Evolutionary conservation across 2,797 vertebrate genomes (phyloP).

Genomic region (Hypotaenidia philippensis): DNA sequence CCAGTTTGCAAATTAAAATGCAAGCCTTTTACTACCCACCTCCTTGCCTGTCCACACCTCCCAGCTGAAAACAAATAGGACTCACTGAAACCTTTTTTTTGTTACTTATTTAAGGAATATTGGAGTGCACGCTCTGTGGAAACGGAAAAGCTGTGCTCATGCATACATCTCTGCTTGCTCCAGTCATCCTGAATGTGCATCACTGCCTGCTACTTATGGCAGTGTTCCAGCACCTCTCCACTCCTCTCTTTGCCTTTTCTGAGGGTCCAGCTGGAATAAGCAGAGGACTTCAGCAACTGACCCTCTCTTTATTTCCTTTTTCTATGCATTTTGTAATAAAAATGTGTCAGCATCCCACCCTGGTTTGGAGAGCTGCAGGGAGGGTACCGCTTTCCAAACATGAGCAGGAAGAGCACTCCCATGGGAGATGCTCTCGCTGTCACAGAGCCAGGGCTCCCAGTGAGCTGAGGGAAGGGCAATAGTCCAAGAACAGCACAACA

Average conservation of each 20-base stretch:
- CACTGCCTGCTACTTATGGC: neutral
- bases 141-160: constrained; percentile 5
- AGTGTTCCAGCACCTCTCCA: neutral
- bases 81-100: neutral
- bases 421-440: neutral
- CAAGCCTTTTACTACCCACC: neutral
- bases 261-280: neutral
- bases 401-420: neutral
- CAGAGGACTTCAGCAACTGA: neutral
- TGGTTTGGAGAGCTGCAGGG: neutral
- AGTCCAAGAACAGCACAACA: neutral
- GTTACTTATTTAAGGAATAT: constrained; percentile 44
- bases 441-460: neutral
- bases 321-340: neutral
- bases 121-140: neutral
- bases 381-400: neutral
- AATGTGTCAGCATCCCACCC: neutral
- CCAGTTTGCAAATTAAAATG: constrained; percentile 20
- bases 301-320: neutral
- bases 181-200: constrained; percentile 36
- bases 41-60: neutral
- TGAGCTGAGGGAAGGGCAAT: neutral
- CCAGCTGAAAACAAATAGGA: constrained; percentile 42
- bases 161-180: constrained; percentile 25
- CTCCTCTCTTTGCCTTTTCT: neutral